A percentile compares a stretch with the other conserved stretches of the same genome.
Conservation (phyloP, 2,113 vertebrate species). For the Saguinus imperator region DNA sequence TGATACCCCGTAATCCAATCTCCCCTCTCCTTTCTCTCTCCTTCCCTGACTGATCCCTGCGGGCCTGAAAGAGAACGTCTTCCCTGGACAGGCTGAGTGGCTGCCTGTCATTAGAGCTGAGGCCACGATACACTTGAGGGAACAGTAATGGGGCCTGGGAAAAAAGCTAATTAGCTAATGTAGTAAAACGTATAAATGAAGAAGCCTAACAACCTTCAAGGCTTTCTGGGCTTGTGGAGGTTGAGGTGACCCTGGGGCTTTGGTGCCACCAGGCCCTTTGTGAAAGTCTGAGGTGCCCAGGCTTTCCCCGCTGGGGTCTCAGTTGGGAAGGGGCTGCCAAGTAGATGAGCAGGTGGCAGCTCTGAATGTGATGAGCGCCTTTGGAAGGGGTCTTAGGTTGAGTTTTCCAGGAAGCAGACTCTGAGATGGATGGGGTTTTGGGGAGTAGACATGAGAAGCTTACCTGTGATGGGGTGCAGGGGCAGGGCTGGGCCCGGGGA, state of each 20-base stretch:
- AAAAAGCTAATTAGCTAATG: slow-evolving; percentile 83
- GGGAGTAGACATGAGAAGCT: background rate
- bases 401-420: background rate
- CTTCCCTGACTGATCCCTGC: background rate
- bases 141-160: slow-evolving; percentile 73
- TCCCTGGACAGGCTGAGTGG: slow-evolving; percentile 58
- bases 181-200: slow-evolving; percentile 69
- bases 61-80: slow-evolving; percentile 73
- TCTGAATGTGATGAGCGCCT: background rate
- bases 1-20: slow-evolving; percentile 79
- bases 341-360: no score
- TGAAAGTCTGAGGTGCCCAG: background rate
- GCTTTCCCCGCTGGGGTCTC: background rate
- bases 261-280: background rate
- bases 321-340: background rate
- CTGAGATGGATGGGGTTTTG: background rate
- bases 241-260: background rate
- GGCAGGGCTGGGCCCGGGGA: background rate
- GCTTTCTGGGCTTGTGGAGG: slow-evolving; percentile 31
- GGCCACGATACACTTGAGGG: slow-evolving; percentile 79
- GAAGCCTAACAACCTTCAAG: slow-evolving; percentile 71
- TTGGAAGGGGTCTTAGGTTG: background rate
- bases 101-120: slow-evolving; percentile 72
- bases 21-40: slow-evolving; percentile 49
- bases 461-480: rapidly evolving